Evolutionary conservation across 2,888 invertebrate species (phyloP), one percentile per base, ranked within the genome.

Genomic region (Aproaerema taeniolella): DNA sequence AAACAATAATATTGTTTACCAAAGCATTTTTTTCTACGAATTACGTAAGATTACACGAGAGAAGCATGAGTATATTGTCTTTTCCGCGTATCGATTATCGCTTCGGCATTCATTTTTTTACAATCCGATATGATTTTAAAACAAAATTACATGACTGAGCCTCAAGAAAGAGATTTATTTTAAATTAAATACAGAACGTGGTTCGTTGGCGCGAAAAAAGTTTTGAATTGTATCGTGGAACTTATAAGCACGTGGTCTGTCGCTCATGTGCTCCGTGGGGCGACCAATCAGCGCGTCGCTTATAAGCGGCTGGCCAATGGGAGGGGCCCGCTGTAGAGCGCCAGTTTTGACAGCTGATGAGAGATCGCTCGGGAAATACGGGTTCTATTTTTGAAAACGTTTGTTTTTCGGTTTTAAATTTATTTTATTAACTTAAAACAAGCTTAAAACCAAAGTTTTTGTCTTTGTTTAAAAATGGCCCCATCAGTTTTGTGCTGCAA

Each of bases 221-320:
- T 41, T 82, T 66, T 50, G 50, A 61, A 61, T 67, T 59, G 47
- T 48, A 52, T 52, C 41, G 45, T 55, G 75, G 76, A 85, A 83
- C 85, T 86, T 78, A 85, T 85, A 57, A 86, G 85, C 85, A 86
- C 81, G 82, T 83, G 83, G 72, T 52, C 46, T 55, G 72, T 81
- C 85, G 82, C 85, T 86, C 62, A 83, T 83, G 72, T 80, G 82
- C 63, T 55, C 68, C 67, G 57, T 53, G 61, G 55, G 55, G 3
- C 62, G 59, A 61, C 85, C 85, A 82, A 86, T 86, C 66, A 67
- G 57, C 53, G 61, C 66, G 72, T 71, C 78, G 72, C 78, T 77
- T 49, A 75, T 76, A 42, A 78, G 77, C 68, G 76, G 65, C 49
- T 61, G 49, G 50, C 77, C 78, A 77, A 77, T 76, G 51, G 59